Conservation (phyloP, 2,888 invertebrate genomes). For the Chaetogeoica ovagalla region DNA sequence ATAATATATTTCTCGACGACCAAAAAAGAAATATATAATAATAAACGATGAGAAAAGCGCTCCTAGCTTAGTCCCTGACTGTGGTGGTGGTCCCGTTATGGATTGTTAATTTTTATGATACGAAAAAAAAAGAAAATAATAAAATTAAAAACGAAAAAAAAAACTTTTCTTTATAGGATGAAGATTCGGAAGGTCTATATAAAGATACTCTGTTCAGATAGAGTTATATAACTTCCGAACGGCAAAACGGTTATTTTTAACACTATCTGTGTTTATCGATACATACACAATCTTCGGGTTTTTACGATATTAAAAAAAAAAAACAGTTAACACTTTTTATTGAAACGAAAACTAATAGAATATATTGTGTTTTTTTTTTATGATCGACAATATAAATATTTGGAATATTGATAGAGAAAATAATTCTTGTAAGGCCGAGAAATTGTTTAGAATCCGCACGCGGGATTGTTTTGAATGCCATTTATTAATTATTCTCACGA, state of each 20-base stretch:
- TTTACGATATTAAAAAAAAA: too few species aligned
- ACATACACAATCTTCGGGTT: not conserved
- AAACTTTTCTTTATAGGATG: slow-evolving; percentile 17
- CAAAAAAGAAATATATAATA: slow-evolving; percentile 28
- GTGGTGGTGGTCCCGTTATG: slow-evolving; percentile 26
- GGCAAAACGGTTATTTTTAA: not conserved
- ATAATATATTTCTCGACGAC: slow-evolving; percentile 17
- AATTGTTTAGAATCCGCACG: too few species aligned
- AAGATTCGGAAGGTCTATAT: slow-evolving; percentile 4
- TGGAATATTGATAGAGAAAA: too few species aligned
- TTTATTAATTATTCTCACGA: too few species aligned
- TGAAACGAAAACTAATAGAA: too few species aligned
- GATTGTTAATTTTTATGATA: slow-evolving; percentile 52
- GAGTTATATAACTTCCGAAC: slow-evolving; percentile 3
- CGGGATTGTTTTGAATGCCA: too few species aligned
- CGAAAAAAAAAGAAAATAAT: not conserved
- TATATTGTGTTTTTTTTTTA: too few species aligned
- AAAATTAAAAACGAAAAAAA: slow-evolving; percentile 17
- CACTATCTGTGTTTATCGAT: not conserved
- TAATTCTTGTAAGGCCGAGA: too few species aligned
- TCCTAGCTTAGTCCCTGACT: slow-evolving; percentile 12
- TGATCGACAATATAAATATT: too few species aligned
- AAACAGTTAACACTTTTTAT: too few species aligned
- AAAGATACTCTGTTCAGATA: slow-evolving; percentile 15
- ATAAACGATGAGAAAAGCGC: slow-evolving; percentile 46